phyloP scores from a whole-genome alignment of 2,113 vertebrate species.

The Rhipidura dahli region DNA sequence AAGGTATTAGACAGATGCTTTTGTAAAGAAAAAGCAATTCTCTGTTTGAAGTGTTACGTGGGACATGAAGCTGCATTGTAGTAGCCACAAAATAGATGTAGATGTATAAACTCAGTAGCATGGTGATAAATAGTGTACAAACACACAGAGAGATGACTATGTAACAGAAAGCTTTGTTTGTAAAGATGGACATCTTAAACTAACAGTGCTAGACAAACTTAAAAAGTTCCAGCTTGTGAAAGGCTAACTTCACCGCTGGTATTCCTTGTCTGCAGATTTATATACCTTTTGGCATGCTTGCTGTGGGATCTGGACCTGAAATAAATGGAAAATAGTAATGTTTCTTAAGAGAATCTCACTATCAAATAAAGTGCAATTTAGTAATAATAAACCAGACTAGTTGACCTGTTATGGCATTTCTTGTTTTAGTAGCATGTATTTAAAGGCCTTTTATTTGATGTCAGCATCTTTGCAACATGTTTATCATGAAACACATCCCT shows the following conservation, averaged over 20 bases:
- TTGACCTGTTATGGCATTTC: not conserved
- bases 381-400: not conserved
- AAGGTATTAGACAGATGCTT: not conserved
- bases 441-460: not conserved
- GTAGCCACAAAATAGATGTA: not conserved
- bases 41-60: not conserved
- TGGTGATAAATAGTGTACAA: not conserved
- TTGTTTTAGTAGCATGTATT: not conserved
- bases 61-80: not conserved
- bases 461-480: not conserved
- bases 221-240: not conserved
- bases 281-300: constrained; percentile 81
- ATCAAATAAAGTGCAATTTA: not conserved
- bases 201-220: not conserved
- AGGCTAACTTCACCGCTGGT: not conserved
- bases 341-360: not conserved
- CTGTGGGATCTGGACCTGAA: constrained; percentile 81
- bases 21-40: not conserved
- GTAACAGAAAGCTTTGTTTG: not conserved
- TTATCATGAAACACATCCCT: not conserved
- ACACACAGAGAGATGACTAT: not conserved
- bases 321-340: constrained; percentile 44
- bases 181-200: not conserved
- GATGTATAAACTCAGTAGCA: not conserved
- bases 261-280: not conserved